Conservation (phyloP, 1,140 invertebrate species). For the Cherax destructor region DNA sequence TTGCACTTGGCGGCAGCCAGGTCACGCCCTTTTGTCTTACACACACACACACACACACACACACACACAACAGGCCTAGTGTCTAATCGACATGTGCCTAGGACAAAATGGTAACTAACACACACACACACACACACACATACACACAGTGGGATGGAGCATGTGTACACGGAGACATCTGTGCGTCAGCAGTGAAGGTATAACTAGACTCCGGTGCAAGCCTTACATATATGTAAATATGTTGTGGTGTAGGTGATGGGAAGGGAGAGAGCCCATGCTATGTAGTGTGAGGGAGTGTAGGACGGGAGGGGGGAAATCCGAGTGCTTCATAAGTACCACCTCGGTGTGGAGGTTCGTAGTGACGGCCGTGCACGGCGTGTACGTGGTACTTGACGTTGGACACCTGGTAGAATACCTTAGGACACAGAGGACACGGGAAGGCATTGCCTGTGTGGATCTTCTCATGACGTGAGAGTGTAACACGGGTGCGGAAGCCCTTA, state of each 20-base stretch:
- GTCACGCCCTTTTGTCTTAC: too few species aligned
- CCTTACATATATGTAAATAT: too few species aligned
- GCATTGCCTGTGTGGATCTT: constrained; percentile 66
- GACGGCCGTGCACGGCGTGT: constrained; percentile 49
- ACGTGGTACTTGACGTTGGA: constrained; percentile 67
- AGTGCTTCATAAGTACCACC: neutral
- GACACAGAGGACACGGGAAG: constrained; percentile 61
- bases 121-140: too few species aligned
- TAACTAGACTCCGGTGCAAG: too few species aligned
- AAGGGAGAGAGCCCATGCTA: constrained; percentile 22
- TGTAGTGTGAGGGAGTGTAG: neutral
- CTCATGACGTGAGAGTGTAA: constrained; percentile 59
- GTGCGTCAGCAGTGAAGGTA: too few species aligned
- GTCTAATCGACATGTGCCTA: too few species aligned
- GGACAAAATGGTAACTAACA: too few species aligned
- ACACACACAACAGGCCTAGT: too few species aligned
- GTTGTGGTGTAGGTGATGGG: neutral
- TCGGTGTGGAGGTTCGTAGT: constrained; percentile 35
- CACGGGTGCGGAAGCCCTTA: constrained; percentile 57
- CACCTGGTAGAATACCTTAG: constrained; percentile 65
- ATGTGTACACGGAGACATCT: too few species aligned
- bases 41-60: too few species aligned
- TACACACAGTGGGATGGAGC: too few species aligned
- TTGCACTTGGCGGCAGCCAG: too few species aligned
- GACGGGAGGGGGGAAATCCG: neutral